Evolutionary conservation across 2,113 vertebrate species (phyloP), one percentile per base, ranked within the genome.

Genomic region (Chamaea fasciata): DNA sequence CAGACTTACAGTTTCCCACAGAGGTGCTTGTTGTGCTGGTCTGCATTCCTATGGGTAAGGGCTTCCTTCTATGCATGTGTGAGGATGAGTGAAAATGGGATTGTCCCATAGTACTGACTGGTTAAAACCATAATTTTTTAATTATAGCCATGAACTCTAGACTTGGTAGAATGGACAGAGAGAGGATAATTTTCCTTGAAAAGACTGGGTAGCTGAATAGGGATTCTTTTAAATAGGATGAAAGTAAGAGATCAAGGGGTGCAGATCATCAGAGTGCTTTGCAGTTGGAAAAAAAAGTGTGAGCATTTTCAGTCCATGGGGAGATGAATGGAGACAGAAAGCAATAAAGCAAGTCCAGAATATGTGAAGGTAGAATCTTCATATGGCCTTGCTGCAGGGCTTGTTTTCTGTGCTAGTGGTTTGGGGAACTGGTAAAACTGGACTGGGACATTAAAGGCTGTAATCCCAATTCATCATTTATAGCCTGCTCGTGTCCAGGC

Each of bases 401-500:
- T 77, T 86, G 42, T 90, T 81, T 90, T 88, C 39, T 59, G 59
- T 92, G 67, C 53, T 63, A 63, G 39, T 55, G 75, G 59, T 63
- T 71, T 33, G 20, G 37, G 64, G 47, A 94, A 83, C 60, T 41
- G 56, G 59, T 73, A 70, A 85, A 89, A 92, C 75, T 77, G 49
- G 50, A 20, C 57, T 27, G 30, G 30, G 56, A 68, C 33, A 63
- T 41, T 68, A 75, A 83, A 90, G 50, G 33, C 47, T 86, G 33
- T 62, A 90, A 70, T 70, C 73, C 52, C 44, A 64, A 27, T 74
- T 90, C 47, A 71, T 90, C 73, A 41, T 92, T 96, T 86, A 80
- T 80, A 96, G 80, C 81, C 85, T 87, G 73, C 89, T 78, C 0
- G 4, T 24, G 56, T 93, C 50, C 65, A 81, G 52, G 85, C 56